phyloP scores from a whole-genome alignment of 2,888 invertebrate species.

The Clusia tigrina region DNA sequence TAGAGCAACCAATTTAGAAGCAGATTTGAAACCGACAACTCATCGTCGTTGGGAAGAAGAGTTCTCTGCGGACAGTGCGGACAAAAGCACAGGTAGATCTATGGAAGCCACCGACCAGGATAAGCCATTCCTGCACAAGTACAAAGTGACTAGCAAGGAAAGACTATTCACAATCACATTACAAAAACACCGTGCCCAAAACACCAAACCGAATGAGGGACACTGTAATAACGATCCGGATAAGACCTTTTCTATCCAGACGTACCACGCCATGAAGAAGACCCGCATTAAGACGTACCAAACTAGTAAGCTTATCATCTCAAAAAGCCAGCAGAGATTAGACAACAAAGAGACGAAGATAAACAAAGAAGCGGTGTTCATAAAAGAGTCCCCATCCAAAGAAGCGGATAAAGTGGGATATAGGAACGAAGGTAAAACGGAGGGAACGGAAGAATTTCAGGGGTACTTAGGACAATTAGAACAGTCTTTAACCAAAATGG shows the following conservation, averaged over 20 bases:
- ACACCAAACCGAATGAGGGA: background rate
- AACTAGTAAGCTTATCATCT: slow-evolving; percentile 23
- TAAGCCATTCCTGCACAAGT: background rate
- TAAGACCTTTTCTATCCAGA: too few relatives aligned
- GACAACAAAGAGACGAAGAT: slow-evolving; percentile 12
- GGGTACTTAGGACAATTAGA: background rate
- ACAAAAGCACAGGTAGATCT: too few relatives aligned
- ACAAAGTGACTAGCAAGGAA: slow-evolving; percentile 23
- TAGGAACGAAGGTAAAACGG: background rate
- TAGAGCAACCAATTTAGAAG: too few relatives aligned
- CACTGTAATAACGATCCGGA: background rate
- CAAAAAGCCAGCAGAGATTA: too few relatives aligned
- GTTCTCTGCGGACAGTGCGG: too few relatives aligned
- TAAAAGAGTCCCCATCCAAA: too few relatives aligned
- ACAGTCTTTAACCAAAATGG: background rate
- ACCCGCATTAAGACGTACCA: slow-evolving; percentile 35
- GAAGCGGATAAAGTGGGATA: too few relatives aligned
- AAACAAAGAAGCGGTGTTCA: too few relatives aligned
- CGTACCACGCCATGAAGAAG: slow-evolving; percentile 21
- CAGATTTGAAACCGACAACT: too few relatives aligned
- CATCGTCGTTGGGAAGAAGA: too few relatives aligned
- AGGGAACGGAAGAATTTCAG: background rate
- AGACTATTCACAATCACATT: slow-evolving; percentile 26
- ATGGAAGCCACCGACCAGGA: too few relatives aligned
- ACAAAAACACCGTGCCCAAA: slow-evolving; percentile 9